Base-by-base conservation (phyloP, 1,140 invertebrate genomes). In the Berghia stephanieae region DNA sequence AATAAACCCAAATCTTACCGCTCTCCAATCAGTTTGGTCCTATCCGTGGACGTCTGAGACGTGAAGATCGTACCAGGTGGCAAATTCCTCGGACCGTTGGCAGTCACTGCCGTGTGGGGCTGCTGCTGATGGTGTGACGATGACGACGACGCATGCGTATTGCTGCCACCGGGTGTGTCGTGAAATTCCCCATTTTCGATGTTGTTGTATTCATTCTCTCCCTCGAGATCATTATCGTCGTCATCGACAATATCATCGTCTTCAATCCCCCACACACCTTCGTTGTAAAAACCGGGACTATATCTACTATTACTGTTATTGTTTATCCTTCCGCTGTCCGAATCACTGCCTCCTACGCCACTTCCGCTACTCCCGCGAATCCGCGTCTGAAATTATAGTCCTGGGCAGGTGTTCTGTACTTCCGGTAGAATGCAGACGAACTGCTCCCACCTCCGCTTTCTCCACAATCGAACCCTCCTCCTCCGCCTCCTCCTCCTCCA, bases 81-180 rank as follows among this genome's bases (percentile, higher is more conserved):
- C 76, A 93, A 91, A 79, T 92, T 91, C 78, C 92, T 88, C 16
- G 93, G 93, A 79, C 93, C 92, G 86, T 93, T 93, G 84, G 90
- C 90, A 31, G 91, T 91, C 75, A 90, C 85, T 80, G 90, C 87
- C 38, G 78, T 66, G 66, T 73, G 36, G 31, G 69, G 10, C 36
- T 67, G 63, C 13, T 34, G 24, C 40, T 63, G 44, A n/a, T 24
- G 0, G 46, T 18, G n/a, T 38, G 44, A 34, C 3, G 44, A n/a
- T 1, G 44, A 40, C 3, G 60, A 42, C 0, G 36, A 27, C 4
- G 21, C 44, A 2, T 36, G 4, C 16, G 52, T 43, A 31, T 52
- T 43, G 36, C 43, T 21, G 42, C 21, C 38, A 4, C 46, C 49
- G 10, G 40, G 3, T 13, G 24, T 67, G 57, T 16, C n/a, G 24